Evolutionary conservation across 1,140 invertebrate genomes (phyloP), one percentile per base, ranked within the genome.

Genomic region (Zeugodacus cucurbitae): DNA sequence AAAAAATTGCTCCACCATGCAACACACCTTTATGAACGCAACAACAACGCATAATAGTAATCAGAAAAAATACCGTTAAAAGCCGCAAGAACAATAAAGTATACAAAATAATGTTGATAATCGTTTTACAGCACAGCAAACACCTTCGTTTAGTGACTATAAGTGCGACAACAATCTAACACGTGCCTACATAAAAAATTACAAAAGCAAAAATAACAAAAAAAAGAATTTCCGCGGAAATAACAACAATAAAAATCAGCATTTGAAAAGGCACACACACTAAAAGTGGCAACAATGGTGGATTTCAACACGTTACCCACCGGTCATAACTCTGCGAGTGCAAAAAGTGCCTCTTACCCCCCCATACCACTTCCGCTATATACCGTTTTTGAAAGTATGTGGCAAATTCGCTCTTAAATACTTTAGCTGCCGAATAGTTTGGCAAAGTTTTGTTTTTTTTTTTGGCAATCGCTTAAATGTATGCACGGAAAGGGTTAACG

Each of bases 401-500:
- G 22, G n/a, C 10, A 62, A 17, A 62, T 26, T 14, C 1, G 26
- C 58, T 62, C 58, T 62, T 62, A 62, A 62, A 62, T 26, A 6
- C n/a, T 8, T 62, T 26, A 62, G 58, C 10, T n/a, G 22, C n/a
- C 41, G 20, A 74, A 34, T 82, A 82, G 41, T 82, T n/a, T 82
- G 74, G 32, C n/a, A 62, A 8, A 62, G n/a, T 62, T 62, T 54
- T 54, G 48, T 62, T 62, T 22, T 7, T 4, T 17, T 44, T 82
- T 82, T 82, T 10, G 74, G 74, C 74, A 82, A 82, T 48, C n/a
- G 74, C 22, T 82, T 82, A 82, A 82, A n/a, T 48, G 34, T 26
- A 82, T 26, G 41, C 41, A 48, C 34, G 11, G n/a, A 48, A 62
- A 48, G 44, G 74, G 41, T 82, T 48, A 82, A n/a, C 22, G 41